A percentile compares a stretch with the other conserved stretches of the same genome.
Evolutionary conservation across 1,140 invertebrate species (phyloP).

Genomic region (Drepana arcuata): DNA sequence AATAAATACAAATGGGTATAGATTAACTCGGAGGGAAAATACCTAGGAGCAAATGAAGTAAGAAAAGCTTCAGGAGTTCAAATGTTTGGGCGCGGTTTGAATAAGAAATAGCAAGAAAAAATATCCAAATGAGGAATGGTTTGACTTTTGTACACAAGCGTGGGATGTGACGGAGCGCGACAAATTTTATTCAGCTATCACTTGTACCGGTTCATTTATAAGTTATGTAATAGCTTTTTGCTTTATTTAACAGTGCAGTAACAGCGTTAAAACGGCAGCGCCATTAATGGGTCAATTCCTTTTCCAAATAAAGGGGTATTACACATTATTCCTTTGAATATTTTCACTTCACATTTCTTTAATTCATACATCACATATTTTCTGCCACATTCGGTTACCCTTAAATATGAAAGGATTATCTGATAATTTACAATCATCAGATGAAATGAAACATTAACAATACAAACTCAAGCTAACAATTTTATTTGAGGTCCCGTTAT

Average conservation of each 20-base stretch:
- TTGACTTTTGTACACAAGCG: slow-evolving; percentile 11
- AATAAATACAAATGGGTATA: slow-evolving; percentile 11
- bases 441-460: too few relatives aligned
- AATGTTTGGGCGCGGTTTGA: slow-evolving; percentile 7
- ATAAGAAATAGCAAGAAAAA: slow-evolving; percentile 17
- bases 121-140: slow-evolving; percentile 14
- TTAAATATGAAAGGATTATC: not conserved
- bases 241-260: slow-evolving; percentile 1
- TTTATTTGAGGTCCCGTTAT: not conserved
- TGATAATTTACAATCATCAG: too few relatives aligned
- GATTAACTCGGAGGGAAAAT: slow-evolving; percentile 10
- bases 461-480: too few relatives aligned
- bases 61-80: slow-evolving; percentile 10
- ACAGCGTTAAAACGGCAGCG: not conserved
- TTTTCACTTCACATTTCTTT: not conserved
- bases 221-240: slow-evolving; percentile 3
- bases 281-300: too few relatives aligned
- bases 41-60: slow-evolving; percentile 15
- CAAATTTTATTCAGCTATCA: slow-evolving; percentile 2
- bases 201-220: too few relatives aligned
- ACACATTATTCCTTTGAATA: too few relatives aligned
- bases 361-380: not conserved
- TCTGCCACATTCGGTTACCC: not conserved
- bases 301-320: too few relatives aligned
- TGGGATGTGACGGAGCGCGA: slow-evolving; percentile 1